Base-by-base conservation (phyloP, 1,140 invertebrate species). In the Oppia nitens region DNA sequence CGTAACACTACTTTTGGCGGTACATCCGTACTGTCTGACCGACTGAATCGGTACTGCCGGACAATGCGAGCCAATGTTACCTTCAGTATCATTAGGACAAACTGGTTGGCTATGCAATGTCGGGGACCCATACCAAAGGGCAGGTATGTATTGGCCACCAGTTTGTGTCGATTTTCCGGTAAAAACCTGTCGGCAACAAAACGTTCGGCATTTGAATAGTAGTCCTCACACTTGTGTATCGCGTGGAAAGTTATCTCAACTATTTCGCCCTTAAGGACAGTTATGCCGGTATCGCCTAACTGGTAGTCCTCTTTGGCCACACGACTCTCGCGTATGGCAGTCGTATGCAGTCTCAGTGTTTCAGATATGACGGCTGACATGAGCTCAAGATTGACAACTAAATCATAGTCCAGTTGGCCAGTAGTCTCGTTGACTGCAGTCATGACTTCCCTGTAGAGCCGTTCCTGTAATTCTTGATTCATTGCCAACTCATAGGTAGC, bases 131-230 rank as follows among this genome's bases (percentile, higher is more conserved):
- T 2, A 4, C 47, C 28, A 29, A 61, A 61, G 4, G 60, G 60
- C 0, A 61, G 14, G 27, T 21, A 61, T n/a, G 60, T 29, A n/a
- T 61, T 24, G 23, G 57, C 25, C 3, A 26, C n/a, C 20, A 62
- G 40, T 2, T 55, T 47, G 23, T 61, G 14, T 11, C 6, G 3
- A 52, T 61, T 58, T 53, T 47, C 51, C 3, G 50, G 28, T 27
- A 51, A 20, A 55, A 65, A 82, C 66, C 81, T 67, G 59, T 81
- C 79, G 0, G 81, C 81, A 64, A 77, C 71, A 63, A 82, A 83
- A 62, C 69, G 69, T 2, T 78, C 66, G 23, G 81, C 80, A 50
- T 82, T 67, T 1, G 76, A 72, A 71, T 74, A 83, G 63, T 74
- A 71, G 2, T 75, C 65, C 1, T 75, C 71, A 71, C 81, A 75